A percentile compares a stretch with the other conserved stretches of the same genome.
These are phyloP conservation scores for Metalampra italica DNA, from an alignment of 2,888 invertebrate genomes.

Conservation along the genomic window DNA sequence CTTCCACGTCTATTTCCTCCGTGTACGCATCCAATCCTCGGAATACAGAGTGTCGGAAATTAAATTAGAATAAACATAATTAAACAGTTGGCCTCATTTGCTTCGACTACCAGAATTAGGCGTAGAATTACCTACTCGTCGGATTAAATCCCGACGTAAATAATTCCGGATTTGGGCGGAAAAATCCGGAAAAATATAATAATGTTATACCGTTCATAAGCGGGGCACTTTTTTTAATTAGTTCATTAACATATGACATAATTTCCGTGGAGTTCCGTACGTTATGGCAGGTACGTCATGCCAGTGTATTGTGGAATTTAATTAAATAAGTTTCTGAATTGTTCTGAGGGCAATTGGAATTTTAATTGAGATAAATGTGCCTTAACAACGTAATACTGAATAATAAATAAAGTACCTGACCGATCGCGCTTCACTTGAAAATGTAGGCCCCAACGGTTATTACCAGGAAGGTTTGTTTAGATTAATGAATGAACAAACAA, in stretches of 20 bases:
- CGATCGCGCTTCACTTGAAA: too few species aligned
- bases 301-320: background rate
- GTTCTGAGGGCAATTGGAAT: too few species aligned
- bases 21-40: constrained; percentile 23
- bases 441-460: too few species aligned
- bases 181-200: constrained; percentile 25
- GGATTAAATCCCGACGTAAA: constrained; percentile 52
- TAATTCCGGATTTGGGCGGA: constrained; percentile 40
- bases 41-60: constrained; percentile 49
- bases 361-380: too few species aligned
- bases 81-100: constrained; percentile 55
- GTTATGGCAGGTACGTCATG: background rate
- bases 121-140: constrained; percentile 37
- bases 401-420: too few species aligned
- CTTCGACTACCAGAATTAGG: constrained; percentile 52
- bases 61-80: constrained; percentile 69
- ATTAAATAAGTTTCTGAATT: background rate
- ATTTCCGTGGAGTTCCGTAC: constrained; percentile 14
- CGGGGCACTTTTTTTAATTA: constrained; percentile 44
- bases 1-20: background rate
- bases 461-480: too few species aligned
- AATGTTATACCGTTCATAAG: constrained; percentile 27
- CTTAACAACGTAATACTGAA: too few species aligned
- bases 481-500: too few species aligned
- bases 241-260: constrained; percentile 46